Evolutionary conservation across 1,140 invertebrate species (phyloP).

Genomic region (Rhagoletis pomonella): DNA sequence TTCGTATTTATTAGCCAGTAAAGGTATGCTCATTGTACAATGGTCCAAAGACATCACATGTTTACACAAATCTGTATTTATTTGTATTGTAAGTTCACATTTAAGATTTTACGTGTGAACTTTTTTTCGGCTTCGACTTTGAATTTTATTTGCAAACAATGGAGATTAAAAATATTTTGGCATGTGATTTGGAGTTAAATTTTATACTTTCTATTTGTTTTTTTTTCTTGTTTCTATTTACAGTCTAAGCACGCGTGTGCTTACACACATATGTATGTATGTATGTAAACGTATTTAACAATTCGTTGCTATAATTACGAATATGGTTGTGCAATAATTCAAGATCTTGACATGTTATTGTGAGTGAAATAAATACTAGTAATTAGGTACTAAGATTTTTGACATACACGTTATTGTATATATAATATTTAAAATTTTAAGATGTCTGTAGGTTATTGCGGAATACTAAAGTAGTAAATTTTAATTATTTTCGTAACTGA

Average conservation of each 20-base stretch:
- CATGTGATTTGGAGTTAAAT: background rate
- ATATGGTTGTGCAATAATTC: conserved; percentile 24
- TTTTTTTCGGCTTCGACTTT: conserved; percentile 44
- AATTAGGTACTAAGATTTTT: background rate
- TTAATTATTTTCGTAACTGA: background rate
- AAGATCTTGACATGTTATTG: conserved; percentile 4
- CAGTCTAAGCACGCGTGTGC: background rate
- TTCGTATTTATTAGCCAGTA: background rate
- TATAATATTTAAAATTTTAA: background rate
- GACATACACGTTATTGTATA: background rate
- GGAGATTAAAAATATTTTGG: conserved; percentile 8
- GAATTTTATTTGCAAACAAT: conserved; percentile 46
- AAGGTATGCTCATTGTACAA: background rate
- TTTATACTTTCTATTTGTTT: background rate
- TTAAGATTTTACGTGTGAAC: conserved; percentile 18
- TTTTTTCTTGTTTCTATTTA: background rate
- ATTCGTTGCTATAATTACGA: conserved; percentile 24
- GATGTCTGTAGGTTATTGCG: background rate
- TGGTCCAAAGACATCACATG: background rate
- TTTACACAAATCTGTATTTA: conserved; percentile 28
- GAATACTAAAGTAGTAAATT: background rate
- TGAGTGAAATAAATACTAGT: background rate
- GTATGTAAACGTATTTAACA: background rate
- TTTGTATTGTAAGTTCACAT: conserved; percentile 37
- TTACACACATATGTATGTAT: background rate